Evolutionary conservation across 30 jellyfish, hydroid and myxozoan species (phyloP), one percentile per base, ranked within the genome.

Genomic region (Aurelia coerulea): DNA sequence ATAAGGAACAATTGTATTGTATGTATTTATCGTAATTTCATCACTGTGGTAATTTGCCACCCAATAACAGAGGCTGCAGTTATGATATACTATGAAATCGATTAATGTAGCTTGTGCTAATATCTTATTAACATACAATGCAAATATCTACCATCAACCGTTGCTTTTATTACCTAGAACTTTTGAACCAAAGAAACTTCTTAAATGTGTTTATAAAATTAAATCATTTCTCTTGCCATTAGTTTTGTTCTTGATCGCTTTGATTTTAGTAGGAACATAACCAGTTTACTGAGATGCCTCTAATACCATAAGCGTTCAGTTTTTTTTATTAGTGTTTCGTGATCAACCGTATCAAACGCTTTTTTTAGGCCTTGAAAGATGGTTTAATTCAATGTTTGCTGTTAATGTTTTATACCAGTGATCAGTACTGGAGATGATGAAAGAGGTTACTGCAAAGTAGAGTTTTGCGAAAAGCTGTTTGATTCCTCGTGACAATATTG

Each of bases 331-430:
- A 34, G 46, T 68, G 5, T 68, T 68, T 68, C 79, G 59, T 68
- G 79, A 32, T 68, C 79, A 10, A 68, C 79, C 16, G 58, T 65
- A 12, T 65, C 74, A 18, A 65, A 65, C 8, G 74, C 74, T 69
- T 11, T 37, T 5, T 37, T 37, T 5, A 69, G 60, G 80, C 32
- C 62, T 5, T 19, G 62, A 69, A 69, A 69, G 17, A 69, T 69
- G n/a, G 58, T 73, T 23, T 6, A 23, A 29, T 73, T 73, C 68
- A 41, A 23, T 49, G 23, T 39, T 73, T 73, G 83, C 83, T 17
- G 39, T 73, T 15, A 4, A 73, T 76, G 23, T 78, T 78, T 78
- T 78, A 78, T 59, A 78, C 88, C 88, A 78, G 46, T 41, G 60
- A 62, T 78, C 88, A 39, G 88, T 78, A 42, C 46, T 78, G 10